A percentile compares a stretch with the other conserved stretches of the same genome.
phyloP scores from a whole-genome alignment of 2,113 vertebrate species.

The Pleuronectes platessa region DNA sequence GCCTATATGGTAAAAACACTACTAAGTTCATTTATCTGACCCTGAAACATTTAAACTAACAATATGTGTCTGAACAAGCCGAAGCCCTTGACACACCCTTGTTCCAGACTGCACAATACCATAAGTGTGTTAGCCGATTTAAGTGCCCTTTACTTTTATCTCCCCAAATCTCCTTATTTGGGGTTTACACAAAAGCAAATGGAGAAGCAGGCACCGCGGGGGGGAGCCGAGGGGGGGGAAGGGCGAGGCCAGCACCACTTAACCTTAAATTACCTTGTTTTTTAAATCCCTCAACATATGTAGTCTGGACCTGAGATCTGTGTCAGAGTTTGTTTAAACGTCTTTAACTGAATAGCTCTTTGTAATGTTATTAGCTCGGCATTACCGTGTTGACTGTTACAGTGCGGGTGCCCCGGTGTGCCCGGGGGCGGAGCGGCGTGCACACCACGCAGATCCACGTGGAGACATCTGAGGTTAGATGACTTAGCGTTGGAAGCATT shows the following conservation, averaged over 20 bases:
- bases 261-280: constrained; percentile 75
- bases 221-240: constrained; percentile 17
- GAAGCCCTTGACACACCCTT: constrained; percentile 29
- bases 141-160: constrained; percentile 76
- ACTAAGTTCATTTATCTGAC: neutral
- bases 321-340: constrained; percentile 72
- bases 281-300: constrained; percentile 80
- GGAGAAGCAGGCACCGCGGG: constrained; percentile 53
- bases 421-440: constrained; percentile 21
- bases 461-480: constrained; percentile 65
- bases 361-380: constrained; percentile 74
- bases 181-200: constrained; percentile 75
- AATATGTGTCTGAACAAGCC: constrained; percentile 4
- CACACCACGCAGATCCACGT: constrained; percentile 38
- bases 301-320: constrained; percentile 74
- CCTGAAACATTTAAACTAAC: neutral
- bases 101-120: constrained; percentile 58
- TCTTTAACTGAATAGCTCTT: constrained; percentile 66
- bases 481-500: constrained; percentile 49
- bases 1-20: neutral
- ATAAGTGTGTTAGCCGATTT: constrained; percentile 69
- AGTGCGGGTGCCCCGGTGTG: constrained; percentile 52
- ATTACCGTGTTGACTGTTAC: constrained; percentile 65
- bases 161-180: constrained; percentile 81
- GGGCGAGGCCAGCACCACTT: constrained; percentile 42